Evolutionary conservation across 2,888 invertebrate genomes (phyloP), one percentile per base, ranked within the genome.

Genomic region (Leptinotarsa peninsularis): DNA sequence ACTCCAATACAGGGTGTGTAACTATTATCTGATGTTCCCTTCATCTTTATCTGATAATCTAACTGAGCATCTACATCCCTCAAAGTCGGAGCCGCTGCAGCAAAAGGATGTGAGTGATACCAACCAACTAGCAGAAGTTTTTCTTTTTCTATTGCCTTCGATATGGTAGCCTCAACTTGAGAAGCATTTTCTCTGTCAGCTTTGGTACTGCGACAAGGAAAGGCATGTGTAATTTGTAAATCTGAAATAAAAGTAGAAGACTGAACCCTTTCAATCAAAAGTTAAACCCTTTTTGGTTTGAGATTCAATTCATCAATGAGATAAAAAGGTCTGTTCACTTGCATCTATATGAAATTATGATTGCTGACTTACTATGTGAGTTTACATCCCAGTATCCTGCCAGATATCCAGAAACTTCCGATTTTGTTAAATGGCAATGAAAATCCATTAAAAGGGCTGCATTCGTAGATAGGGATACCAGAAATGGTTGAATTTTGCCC

Each of bases 331-430:
- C 21, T 23, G 15, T 18, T 58, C 58, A 58, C 23, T 58, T 23
- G 18, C 7, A 23, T 13, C 21, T 10, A 18, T 23, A 58, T 23
- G 14, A 58, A 33, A 66, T 10, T 10, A 10, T 66, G 66, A 49
- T 52, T 68, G 5, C 7, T 4, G 58, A 91, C 94, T 92, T 92
- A 98, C 98, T 96, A 85, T 98, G 98, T 78, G 93, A 93, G 87
- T 96, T 96, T 72, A 96, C 93, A 88, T 98, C 98, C 98, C 98
- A 98, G 75, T 94, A 94, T 4, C 98, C 98, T 70, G 95, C 98
- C 70, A 98, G 89, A 88, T 98, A 98, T n/a, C 98, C 98, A 85
- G 96, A 96, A 17, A 98, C 96, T 90, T 98, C 98, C 82, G 95
- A 95, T 85, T 94, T 95, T n/a, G 95, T 96, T 82, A 98, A 90